A percentile compares a stretch with the other conserved stretches of the same genome.
Conservation (phyloP, 2,888 invertebrate species). For the Phortica okadai region DNA sequence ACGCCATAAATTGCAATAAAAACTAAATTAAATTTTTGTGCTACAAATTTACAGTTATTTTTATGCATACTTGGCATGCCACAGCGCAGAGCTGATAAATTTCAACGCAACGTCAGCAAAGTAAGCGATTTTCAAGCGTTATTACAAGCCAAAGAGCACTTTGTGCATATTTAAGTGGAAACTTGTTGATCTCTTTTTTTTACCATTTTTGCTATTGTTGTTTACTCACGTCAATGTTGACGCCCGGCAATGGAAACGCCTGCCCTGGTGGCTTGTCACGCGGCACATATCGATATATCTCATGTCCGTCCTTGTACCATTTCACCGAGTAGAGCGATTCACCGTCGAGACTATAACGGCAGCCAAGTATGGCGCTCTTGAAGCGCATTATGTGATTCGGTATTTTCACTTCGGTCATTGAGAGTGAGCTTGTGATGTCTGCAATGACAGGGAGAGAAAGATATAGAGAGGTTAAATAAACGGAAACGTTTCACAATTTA, state of each 20-base stretch:
- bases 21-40: conserved; percentile 65
- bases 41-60: conserved; percentile 20
- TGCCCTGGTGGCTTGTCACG: conserved; percentile 88
- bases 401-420: conserved; percentile 87
- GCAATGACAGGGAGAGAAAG: conserved; percentile 54
- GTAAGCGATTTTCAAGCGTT: not conserved
- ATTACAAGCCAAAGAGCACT: not conserved
- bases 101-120: not conserved
- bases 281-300: conserved; percentile 92
- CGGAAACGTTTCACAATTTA: conserved; percentile 27
- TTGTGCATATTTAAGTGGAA: conserved; percentile 1
- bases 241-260: conserved; percentile 87
- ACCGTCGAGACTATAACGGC: conserved; percentile 88
- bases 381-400: conserved; percentile 89
- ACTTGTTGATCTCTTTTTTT: conserved; percentile 50
- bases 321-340: conserved; percentile 92
- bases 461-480: not conserved
- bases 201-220: not conserved
- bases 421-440: conserved; percentile 80
- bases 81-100: not conserved
- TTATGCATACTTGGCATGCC: not conserved
- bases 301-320: conserved; percentile 94
- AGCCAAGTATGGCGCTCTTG: conserved; percentile 86
- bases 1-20: conserved; percentile 62
- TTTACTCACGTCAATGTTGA: conserved; percentile 89